A percentile compares a stretch with the other conserved stretches of the same genome.
Conservation (phyloP, 2,888 invertebrate species). For the Bibio marci region DNA sequence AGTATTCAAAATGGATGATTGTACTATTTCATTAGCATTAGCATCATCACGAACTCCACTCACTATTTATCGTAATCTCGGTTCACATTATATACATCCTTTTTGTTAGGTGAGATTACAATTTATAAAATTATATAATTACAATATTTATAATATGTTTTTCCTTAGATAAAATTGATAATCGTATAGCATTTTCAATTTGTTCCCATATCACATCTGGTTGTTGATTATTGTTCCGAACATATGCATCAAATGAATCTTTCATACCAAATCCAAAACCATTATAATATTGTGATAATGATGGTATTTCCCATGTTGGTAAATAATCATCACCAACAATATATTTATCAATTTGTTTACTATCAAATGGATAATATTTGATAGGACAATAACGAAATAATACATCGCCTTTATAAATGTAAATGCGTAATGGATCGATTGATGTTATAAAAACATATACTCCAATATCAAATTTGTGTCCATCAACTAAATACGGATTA, state of each 20-base stretch:
- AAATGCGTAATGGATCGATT: slow-evolving; percentile 73
- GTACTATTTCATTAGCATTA: no score
- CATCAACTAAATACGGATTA: slow-evolving; percentile 77
- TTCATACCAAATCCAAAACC: slow-evolving; percentile 67
- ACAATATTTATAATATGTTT: slow-evolving; percentile 43
- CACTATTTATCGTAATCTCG: no score
- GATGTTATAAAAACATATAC: slow-evolving; percentile 86
- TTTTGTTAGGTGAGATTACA: background rate
- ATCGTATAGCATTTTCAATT: slow-evolving; percentile 59
- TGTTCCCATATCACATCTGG: slow-evolving; percentile 61
- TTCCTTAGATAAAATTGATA: slow-evolving; percentile 54
- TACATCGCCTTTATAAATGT: slow-evolving; percentile 77
- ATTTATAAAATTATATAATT: slow-evolving; percentile 14
- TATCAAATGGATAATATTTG: slow-evolving; percentile 82
- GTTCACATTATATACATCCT: no score
- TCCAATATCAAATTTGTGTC: slow-evolving; percentile 93
- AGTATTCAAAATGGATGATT: no score
- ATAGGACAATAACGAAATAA: slow-evolving; percentile 79
- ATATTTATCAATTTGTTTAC: slow-evolving; percentile 64
- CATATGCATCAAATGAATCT: slow-evolving; percentile 66
- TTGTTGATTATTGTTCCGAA: slow-evolving; percentile 47
- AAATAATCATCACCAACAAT: slow-evolving; percentile 88
- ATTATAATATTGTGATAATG: slow-evolving; percentile 49
- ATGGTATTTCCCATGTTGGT: slow-evolving; percentile 85
- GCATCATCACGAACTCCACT: no score